These are phyloP conservation scores for Drosophila saltans DNA, from an alignment of 1,140 invertebrate species.

Conservation along the genomic window DNA sequence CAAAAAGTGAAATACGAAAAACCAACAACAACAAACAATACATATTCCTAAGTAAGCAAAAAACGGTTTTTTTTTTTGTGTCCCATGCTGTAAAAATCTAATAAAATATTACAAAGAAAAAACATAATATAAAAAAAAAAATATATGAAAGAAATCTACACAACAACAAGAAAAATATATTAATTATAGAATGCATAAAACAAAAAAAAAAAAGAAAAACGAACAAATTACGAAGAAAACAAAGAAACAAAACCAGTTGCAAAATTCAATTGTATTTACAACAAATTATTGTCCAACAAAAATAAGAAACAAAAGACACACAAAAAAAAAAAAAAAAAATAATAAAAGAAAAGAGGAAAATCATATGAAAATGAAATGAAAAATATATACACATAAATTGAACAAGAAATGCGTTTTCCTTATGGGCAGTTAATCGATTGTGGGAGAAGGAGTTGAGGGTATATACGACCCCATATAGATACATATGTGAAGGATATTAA, in stretches of 20 bases:
- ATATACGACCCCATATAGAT: no score
- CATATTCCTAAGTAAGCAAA: slow-evolving; percentile 41
- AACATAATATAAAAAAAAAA: not conserved
- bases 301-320: slow-evolving; percentile 58
- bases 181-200: slow-evolving; percentile 63
- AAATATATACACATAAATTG: slow-evolving; percentile 63
- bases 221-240: slow-evolving; percentile 57
- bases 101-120: slow-evolving; percentile 28
- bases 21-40: slow-evolving; percentile 23
- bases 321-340: slow-evolving; percentile 1
- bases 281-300: slow-evolving; percentile 73
- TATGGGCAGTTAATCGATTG: slow-evolving; percentile 39
- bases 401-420: slow-evolving; percentile 49
- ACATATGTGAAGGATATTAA: slow-evolving; percentile 30
- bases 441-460: not conserved
- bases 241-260: slow-evolving; percentile 36
- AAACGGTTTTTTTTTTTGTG: slow-evolving; percentile 61
- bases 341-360: slow-evolving; percentile 52
- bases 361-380: slow-evolving; percentile 66
- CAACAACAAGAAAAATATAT: slow-evolving; percentile 42
- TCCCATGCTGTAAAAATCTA: slow-evolving; percentile 47
- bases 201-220: slow-evolving; percentile 27
- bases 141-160: slow-evolving; percentile 13
- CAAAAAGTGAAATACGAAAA: slow-evolving; percentile 31
- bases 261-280: slow-evolving; percentile 67